Percentiles rank a stretch among this genome's conserved stretches.
phyloP scores from a whole-genome alignment of 2,113 vertebrate species.

The Cheilinus undulatus region DNA sequence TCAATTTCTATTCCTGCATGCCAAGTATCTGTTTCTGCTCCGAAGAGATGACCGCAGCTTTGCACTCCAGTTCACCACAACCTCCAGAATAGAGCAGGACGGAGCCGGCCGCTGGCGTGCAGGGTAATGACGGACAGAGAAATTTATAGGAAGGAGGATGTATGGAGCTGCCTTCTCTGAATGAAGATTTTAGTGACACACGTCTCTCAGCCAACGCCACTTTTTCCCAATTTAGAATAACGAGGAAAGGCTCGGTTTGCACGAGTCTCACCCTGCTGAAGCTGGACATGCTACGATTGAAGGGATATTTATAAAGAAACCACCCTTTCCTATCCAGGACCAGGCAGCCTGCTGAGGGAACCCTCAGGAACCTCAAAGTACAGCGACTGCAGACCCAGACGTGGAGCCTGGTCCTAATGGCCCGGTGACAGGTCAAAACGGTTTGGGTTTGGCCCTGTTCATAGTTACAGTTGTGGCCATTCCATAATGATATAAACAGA shows the following conservation, averaged over 20 bases:
- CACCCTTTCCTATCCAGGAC: slow-evolving; percentile 60
- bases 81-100: slow-evolving; percentile 55
- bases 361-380: slow-evolving; percentile 73
- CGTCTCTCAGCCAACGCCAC: slow-evolving; percentile 37
- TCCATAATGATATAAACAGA: slow-evolving; percentile 79
- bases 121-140: slow-evolving; percentile 20
- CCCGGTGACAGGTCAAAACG: slow-evolving; percentile 54
- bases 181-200: slow-evolving; percentile 38
- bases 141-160: slow-evolving; percentile 13
- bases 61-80: slow-evolving; percentile 64
- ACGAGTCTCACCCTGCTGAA: slow-evolving; percentile 30
- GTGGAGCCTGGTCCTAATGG: slow-evolving; percentile 58
- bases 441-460: slow-evolving; percentile 61
- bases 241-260: slow-evolving; percentile 48
- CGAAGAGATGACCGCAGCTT: slow-evolving; percentile 63
- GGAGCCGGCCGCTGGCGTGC: slow-evolving; percentile 22
- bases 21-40: slow-evolving; percentile 60
- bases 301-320: slow-evolving; percentile 73
- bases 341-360: slow-evolving; percentile 60
- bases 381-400: slow-evolving; percentile 67
- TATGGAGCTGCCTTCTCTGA: slow-evolving; percentile 26
- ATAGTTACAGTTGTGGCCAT: slow-evolving; percentile 56
- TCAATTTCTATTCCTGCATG: slow-evolving; percentile 32
- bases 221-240: slow-evolving; percentile 34
- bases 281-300: slow-evolving; percentile 33